Evolutionary conservation across 2,797 vertebrate species (phyloP).

Genomic region (Neomorphus geoffroyi): DNA sequence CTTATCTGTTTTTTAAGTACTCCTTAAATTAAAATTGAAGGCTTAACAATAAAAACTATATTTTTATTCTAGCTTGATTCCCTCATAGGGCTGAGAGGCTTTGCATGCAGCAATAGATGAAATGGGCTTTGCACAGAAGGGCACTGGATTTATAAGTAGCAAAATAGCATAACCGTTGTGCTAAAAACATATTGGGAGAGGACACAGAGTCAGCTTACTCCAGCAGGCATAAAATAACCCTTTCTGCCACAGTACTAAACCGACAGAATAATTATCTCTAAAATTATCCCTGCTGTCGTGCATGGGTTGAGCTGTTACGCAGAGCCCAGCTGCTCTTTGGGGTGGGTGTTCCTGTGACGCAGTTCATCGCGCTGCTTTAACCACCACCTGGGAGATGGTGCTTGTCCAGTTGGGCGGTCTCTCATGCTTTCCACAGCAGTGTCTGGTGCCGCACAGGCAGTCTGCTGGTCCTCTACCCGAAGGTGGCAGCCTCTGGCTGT

Average conservation of each 20-base stretch:
- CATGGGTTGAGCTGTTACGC: neutral
- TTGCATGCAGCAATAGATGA: neutral
- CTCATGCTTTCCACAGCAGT: fast-evolving
- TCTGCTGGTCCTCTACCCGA: neutral
- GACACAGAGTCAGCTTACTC: neutral
- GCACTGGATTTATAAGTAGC: neutral
- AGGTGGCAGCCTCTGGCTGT: constrained; percentile 40
- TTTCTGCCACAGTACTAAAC: neutral
- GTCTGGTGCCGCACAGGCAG: neutral
- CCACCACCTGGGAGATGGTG: fast-evolving
- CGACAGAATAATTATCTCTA: neutral
- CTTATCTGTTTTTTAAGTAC: neutral
- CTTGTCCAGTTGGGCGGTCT: neutral
- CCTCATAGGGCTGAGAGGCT: neutral
- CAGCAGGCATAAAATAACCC: neutral
- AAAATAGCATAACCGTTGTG: fast-evolving
- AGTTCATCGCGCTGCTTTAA: neutral
- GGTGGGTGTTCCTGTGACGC: neutral
- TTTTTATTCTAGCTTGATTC: neutral
- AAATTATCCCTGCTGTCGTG: neutral
- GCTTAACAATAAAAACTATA: neutral
- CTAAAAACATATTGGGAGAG: neutral
- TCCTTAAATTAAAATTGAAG: neutral
- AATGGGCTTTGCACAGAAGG: neutral
- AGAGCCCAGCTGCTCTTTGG: neutral